Percentiles rank a stretch among this genome's conserved stretches.
These are phyloP conservation scores for Gobio occitaniae DNA, from an alignment of 2,797 vertebrate species.

Conservation along the genomic window DNA sequence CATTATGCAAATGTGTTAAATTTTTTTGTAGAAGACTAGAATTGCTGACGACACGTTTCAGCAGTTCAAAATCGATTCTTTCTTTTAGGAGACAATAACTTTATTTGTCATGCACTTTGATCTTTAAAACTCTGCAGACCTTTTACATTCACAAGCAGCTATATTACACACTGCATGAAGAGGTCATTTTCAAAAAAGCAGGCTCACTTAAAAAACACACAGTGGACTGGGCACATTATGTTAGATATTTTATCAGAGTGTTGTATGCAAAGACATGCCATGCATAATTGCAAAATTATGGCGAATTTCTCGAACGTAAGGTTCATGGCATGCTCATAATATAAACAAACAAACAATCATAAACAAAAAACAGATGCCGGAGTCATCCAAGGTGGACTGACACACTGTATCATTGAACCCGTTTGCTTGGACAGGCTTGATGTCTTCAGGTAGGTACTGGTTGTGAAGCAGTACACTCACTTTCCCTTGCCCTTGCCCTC, in stretches of 20 bases:
- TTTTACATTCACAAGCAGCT: neutral
- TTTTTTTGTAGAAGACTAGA: neutral
- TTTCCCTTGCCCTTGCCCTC: constrained; percentile 46
- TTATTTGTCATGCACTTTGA: neutral
- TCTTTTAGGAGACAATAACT: neutral
- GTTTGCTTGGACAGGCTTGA: constrained; percentile 39
- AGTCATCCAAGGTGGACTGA: constrained; percentile 35
- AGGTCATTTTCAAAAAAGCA: neutral
- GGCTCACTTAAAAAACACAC: neutral
- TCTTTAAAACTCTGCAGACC: neutral
- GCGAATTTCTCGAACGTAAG: neutral
- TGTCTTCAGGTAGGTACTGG: constrained; percentile 63
- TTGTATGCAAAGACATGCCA: constrained; percentile 3
- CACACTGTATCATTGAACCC: constrained; percentile 56
- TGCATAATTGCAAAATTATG: neutral
- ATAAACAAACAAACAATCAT: constrained; percentile 27
- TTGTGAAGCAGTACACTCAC: constrained; percentile 56
- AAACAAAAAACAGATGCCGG: constrained; percentile 19
- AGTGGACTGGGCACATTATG: neutral
- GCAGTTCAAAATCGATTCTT: neutral
- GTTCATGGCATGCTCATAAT: neutral
- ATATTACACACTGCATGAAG: neutral
- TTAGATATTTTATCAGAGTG: neutral
- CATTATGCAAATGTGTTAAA: neutral
- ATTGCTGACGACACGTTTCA: neutral